Evolutionary conservation across 1,140 invertebrate species (phyloP).

Genomic region (Temnothorax nylanderi): DNA sequence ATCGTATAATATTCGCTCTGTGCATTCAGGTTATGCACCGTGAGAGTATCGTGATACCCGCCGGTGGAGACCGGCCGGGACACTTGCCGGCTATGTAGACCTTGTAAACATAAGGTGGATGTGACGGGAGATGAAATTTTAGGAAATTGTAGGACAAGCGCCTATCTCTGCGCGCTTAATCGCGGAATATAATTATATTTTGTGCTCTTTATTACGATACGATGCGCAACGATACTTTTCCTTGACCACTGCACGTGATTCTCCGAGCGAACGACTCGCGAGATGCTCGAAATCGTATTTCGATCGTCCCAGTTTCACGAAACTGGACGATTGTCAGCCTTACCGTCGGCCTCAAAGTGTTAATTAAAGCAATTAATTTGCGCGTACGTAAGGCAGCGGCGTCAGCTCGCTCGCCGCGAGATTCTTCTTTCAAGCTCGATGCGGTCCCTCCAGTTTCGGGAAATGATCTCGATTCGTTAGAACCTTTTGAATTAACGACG

Average conservation of each 20-base stretch:
- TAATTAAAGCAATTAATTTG: conserved; percentile 55
- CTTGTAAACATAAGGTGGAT: conserved; percentile 52
- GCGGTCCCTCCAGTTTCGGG: conserved; percentile 44
- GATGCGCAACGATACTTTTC: neutral
- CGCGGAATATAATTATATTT: neutral
- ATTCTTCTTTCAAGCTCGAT: conserved; percentile 21
- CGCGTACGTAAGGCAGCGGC: neutral
- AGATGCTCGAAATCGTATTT: conserved; percentile 3
- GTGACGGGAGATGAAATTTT: conserved; percentile 37
- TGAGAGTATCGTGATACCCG: conserved; percentile 60
- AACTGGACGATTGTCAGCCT: neutral
- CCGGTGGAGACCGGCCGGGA: conserved; percentile 50
- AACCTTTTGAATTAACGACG: conserved; percentile 73
- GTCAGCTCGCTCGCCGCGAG: neutral
- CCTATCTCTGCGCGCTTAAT: neutral
- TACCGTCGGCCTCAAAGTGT: neutral
- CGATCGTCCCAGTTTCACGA: neutral
- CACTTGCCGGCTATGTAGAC: conserved; percentile 44
- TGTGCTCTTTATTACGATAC: neutral
- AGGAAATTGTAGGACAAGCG: neutral
- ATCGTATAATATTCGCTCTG: conserved; percentile 61
- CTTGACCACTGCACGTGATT: neutral
- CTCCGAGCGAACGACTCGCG: neutral
- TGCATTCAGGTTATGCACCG: conserved; percentile 62
- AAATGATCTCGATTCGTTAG: conserved; percentile 73